These are phyloP conservation scores for Ichneumoninae sp. DNA, from an alignment of 2,888 invertebrate genomes.

Conservation along the genomic window DNA sequence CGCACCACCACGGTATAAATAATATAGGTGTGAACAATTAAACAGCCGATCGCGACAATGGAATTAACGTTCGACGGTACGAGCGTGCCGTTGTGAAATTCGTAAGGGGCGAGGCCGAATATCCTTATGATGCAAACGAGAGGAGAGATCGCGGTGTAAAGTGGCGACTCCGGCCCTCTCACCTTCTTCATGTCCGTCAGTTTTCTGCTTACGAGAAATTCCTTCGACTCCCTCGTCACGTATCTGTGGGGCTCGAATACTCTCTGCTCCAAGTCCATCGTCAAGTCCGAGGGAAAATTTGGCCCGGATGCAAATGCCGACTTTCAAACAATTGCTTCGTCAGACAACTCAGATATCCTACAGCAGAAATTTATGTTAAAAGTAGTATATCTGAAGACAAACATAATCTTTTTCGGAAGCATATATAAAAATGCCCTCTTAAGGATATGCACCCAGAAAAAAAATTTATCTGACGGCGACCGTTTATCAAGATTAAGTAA, in stretches of 20 bases:
- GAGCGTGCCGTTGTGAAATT: conserved; percentile 72
- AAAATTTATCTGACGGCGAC: no score
- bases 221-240: not conserved
- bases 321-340: not conserved
- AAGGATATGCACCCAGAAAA: no score
- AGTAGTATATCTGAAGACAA: no score
- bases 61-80: conserved; percentile 70
- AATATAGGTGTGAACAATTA: conserved; percentile 66
- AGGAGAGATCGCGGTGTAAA: conserved; percentile 78
- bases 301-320: not conserved
- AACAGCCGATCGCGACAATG: conserved; percentile 67
- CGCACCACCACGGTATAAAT: conserved; percentile 61
- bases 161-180: conserved; percentile 74
- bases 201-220: conserved; percentile 12
- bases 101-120: conserved; percentile 81
- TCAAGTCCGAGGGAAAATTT: conserved; percentile 5
- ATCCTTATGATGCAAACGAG: conserved; percentile 73
- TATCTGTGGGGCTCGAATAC: not conserved
- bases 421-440: no score
- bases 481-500: no score
- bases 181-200: conserved; percentile 43
- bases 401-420: no score
- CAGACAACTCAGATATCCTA: not conserved
- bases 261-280: conserved; percentile 35
- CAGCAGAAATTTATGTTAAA: no score